Evolutionary conservation across 1,140 invertebrate species (phyloP), one percentile per base, ranked within the genome.

Genomic region (Rhyacophila brunnea): DNA sequence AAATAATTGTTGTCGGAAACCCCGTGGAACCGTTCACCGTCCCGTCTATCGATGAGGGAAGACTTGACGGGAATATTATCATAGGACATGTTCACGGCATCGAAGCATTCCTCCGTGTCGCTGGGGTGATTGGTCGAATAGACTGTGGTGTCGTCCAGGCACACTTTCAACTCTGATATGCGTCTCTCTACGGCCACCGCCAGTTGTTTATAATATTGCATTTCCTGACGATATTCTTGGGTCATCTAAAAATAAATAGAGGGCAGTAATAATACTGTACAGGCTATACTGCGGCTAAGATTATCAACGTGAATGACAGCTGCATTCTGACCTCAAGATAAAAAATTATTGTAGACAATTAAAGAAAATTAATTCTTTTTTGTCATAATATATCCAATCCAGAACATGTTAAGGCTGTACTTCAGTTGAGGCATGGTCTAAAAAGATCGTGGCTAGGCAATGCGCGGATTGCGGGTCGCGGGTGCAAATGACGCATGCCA

Each of bases 161-260:
- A 63, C 15, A 59, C 38, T 47, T 66, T 70, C 23, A 78, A 55
- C 28, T 65, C 64, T n/a, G 40, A 50, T 35, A 79, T 75, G 51
- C 75, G 71, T 64, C 81, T 77, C 59, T 84, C 82, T 19, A 84
- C 77, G 66, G 78, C 77, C 62, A 83, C 66, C 7, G 86, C 85
- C 36, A 85, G 66, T 50, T 84, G 72, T 63, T 81, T 85, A 64
- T 86, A 86, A 55, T 81, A 81, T 51, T 78, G 74, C 80, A 87
- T 85, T 70, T 87, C 85, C 65, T 81, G 78, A 48, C 78, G 73
- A 50, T 80, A 73, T 68, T 82, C 77, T 62, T 81, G 77, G 7
- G 82, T 84, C 68, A 85, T 75, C 84, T 85, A 66, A 35, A 40
- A 20, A 43, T 5, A 48, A 58, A 60, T 64, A n/a, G n/a, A n/a